Base-by-base conservation (phyloP, 2,888 invertebrate genomes). In the Drosophila picticornis region DNA sequence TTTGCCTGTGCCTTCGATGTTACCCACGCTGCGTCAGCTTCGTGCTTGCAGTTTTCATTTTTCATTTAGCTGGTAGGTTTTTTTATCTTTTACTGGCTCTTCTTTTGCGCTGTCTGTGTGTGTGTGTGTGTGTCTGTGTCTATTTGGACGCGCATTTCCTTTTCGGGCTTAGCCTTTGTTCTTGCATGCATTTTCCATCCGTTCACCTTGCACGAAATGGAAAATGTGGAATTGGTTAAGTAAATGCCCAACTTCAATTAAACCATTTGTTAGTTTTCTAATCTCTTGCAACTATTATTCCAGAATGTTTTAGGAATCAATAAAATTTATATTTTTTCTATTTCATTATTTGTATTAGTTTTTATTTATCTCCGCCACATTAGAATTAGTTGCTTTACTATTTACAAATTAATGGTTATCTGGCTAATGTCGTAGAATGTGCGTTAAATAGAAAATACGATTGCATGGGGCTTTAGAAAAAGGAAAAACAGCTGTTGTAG, bases 161-260 rank as follows among this genome's bases (percentile, higher is more conserved):
- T 38, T 56, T 34, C 43, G 61, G 52, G 55, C 46, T 52, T 62
- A 38, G 67, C 67, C 38, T 53, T 61, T 62, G 58, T 69, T 60
- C 63, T 64, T 38, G 61, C 55, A 32, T 40, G 40, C 66, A 70
- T 31, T 65, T 65, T 59, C 60, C 52, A 55, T 81, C 43, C 74
- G 52, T 66, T 70, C 61, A 55, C 62, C 34, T 59, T 59, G 62
- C 51, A 57, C 57, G 34, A 70, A 69, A 71, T 80, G 72, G 62
- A 67, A 70, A 80, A 78, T 79, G 77, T 67, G 72, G 72, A 84
- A 65, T 81, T 85, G 81, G 75, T 75, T 83, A 66, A 53, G 48
- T 43, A 67, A 80, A 75, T 70, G 65, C 48, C 11, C 40, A 40
- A 38, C 48, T 34, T 48, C 27, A 43, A 63, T 40, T 40, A 29